Base-by-base conservation (phyloP, 92 coral and sea anemone genomes). In the Siderastrea radians region DNA sequence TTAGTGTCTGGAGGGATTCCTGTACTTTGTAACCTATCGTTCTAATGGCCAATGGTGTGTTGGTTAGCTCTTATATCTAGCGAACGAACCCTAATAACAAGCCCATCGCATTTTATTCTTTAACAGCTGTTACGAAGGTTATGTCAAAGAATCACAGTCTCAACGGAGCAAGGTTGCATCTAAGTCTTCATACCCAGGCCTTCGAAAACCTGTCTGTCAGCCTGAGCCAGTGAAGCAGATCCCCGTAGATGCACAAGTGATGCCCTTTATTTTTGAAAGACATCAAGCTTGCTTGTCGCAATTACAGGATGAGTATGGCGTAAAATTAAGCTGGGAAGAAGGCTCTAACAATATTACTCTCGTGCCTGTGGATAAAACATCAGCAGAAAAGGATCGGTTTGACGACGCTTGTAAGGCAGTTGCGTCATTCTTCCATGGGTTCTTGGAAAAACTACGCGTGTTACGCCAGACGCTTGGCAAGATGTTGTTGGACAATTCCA, bases 401-500 rank as follows among this genome's bases (percentile, higher is more conserved):
- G 86, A 84, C n/a, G 16, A 64, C 2, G 82, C 81, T 14, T 77
- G 19, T 15, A 49, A 53, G 7, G 76, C 16, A 12, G 3, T 81
- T 44, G 16, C 76, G 1, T 51, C 85, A 12, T 78, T 62, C 70
- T 46, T 78, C 9, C 52, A 63, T 9, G 62, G 49, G 49, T 78
- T 84, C 58, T n/a, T 44, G 3, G 67, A 9, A n/a, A 8, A 45
- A 51, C 85, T 47, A 13, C 11, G 9, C 66, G 15, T 38, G 84
- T 80, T 26, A 68, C 38, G 1, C 83, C 65, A 65, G 83, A 68
- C 13, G 75, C 87, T 74, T 90, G 87, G 84, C 26, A 74, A 12
- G 59, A 61, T 49, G 45, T 73, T 2, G 11, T 13, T n/a, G 49
- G 65, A 38, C 77, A 49, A 7, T 72, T 88, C 49, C 55, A 61